Base-by-base conservation (phyloP, 2,888 invertebrate species). In the Nymphalis polychloros region DNA sequence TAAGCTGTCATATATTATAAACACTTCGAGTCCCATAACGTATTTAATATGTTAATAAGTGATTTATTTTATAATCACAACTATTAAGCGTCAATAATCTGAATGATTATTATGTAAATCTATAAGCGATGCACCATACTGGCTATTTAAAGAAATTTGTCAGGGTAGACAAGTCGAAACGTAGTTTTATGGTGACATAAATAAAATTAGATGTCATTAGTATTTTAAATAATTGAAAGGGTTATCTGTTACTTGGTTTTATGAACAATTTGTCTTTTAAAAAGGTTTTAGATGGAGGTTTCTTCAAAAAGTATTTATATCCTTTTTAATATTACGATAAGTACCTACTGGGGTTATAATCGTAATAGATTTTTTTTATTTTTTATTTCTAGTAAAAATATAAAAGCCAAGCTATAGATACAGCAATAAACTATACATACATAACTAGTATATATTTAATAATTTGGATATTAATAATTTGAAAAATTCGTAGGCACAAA, bases 11-110 rank as follows among this genome's bases (percentile, higher is more conserved):
- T 69, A 70, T 71, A 71, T 66, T 49, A 59, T 4, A 62, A 20
- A 68, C 50, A 63, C 64, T 65, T 62, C 48, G 46, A 47, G 20
- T 19, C 16, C 17, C 19, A 23, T 55, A 70, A 70, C 59, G 64
- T 62, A 49, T 64, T 63, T 52, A 69, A 67, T 71, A 74, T 74
- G 68, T 47, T 70, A 71, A 73, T 74, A 52, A 63, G 65, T 64
- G 66, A 67, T 71, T 72, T 71, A 70, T 74, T 71, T 50, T 63
- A 66, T 64, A 52, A 69, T 68, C 60, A 57, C 57, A 67, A 59
- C 60, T 57, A 64, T 59, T 63, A 68, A 68, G 66, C 64, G 67
- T 70, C 66, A 68, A 70, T 64, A 64, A 64, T 59, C 55, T 61
- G 49, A 23, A 31, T 49, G 65, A 71, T 69, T 71, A 71, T 71